These are phyloP conservation scores for Ephialtes manifestator DNA, from an alignment of 2,888 invertebrate species.

Conservation along the genomic window DNA sequence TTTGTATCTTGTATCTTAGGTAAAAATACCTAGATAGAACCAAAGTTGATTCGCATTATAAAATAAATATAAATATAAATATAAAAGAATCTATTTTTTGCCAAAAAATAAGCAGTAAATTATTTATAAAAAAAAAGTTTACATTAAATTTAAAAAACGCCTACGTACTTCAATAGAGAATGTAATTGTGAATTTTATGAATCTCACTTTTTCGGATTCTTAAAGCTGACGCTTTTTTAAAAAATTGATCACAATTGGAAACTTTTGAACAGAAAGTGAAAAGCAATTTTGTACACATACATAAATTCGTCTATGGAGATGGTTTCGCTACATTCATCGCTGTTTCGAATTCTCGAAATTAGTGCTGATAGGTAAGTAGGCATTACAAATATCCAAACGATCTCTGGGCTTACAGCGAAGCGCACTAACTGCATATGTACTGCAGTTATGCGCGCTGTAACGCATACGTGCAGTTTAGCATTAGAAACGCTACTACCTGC, in stretches of 20 bases:
- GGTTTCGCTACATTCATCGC: neutral
- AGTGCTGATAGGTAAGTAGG: neutral
- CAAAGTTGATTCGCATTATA: neutral
- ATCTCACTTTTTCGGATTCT: no score
- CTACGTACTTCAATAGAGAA: no score
- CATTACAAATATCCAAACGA: neutral
- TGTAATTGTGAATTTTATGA: no score
- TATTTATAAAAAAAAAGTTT: no score
- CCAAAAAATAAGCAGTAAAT: no score
- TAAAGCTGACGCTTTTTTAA: no score
- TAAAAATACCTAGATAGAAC: neutral
- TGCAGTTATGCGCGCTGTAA: neutral
- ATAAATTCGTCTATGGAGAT: no score
- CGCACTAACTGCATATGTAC: neutral
- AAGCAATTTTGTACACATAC: no score
- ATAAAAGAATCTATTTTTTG: no score
- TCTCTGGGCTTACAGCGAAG: neutral
- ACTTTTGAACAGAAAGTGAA: no score
- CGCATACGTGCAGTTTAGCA: neutral
- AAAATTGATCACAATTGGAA: no score
- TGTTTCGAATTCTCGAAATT: neutral
- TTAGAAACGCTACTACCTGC: neutral
- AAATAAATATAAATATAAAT: neutral
- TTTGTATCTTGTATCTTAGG: slow-evolving; percentile 46
- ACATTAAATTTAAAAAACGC: no score